Base-by-base conservation (phyloP, 2,888 invertebrate species). In the Chalcis sispes region DNA sequence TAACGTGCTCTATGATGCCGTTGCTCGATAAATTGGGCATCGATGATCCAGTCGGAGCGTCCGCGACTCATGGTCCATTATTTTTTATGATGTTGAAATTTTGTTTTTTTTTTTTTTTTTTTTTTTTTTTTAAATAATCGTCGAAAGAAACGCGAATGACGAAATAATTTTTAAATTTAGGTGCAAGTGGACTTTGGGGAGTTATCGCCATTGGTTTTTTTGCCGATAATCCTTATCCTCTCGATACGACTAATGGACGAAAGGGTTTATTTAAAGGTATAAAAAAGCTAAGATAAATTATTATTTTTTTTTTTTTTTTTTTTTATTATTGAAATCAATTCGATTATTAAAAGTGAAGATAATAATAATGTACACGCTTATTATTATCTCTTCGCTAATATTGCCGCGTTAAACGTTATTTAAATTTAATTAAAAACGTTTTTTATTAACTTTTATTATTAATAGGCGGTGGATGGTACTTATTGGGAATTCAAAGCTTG, bases 21-120 rank as follows among this genome's bases (percentile, higher is more conserved):
- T 84, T 96, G 13, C 92, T 97, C 80, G 96, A 97, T 87, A 91
- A 90, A 85, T 84, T 95, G 78, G 92, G 93, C 10, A 92, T 98
- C 0, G 98, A 98, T 84, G 96, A 96, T 88, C 98, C 98, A 0
- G 98, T 98, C 0, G 96, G 97, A 0, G 98, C 98, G 0, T 93
- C 95, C 15, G 92, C 97, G 0, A 97, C 97, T 1, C 97, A 97
- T 85, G 97, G 96, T 80, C 54, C 10, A 10, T 61, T 27, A 32
- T 32, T 32, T 32, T 32, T 32, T 32, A 32, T 32, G 5, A 32
- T 32, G 32, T 32, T 32, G 3, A 32, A 32, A 32, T n/a, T n/a
- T n/a, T n/a, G n/a, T n/a, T n/a, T n/a, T n/a, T n/a, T n/a, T n/a
- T n/a, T n/a, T n/a, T n/a, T n/a, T n/a, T n/a, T n/a, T n/a, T n/a